A percentile compares a stretch with the other conserved stretches of the same genome.
These are phyloP conservation scores for Sebastolobus altivelis DNA, from an alignment of 2,797 vertebrate species.

Conservation along the genomic window DNA sequence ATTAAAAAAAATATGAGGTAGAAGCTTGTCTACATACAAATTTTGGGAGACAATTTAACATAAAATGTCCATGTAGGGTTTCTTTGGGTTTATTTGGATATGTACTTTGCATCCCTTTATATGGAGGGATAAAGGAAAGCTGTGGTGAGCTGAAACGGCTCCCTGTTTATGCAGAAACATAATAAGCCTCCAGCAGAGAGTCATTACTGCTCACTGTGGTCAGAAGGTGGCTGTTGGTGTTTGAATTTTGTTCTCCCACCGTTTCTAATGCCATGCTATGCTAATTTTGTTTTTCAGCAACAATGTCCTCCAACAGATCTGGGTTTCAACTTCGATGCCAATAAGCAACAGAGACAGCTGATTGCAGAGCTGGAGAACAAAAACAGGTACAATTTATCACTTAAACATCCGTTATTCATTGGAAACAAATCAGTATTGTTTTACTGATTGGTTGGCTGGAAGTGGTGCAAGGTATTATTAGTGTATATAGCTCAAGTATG, in stretches of 20 bases:
- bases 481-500: not conserved
- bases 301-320: constrained; percentile 92
- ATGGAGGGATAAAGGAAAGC: constrained; percentile 15
- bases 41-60: not conserved
- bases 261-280: constrained; percentile 20
- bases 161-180: constrained; percentile 34
- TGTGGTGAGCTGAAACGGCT: constrained; percentile 20
- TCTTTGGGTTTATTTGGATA: constrained; percentile 15
- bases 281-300: constrained; percentile 83
- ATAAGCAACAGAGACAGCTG: constrained; percentile 96
- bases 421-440: not conserved
- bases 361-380: constrained; percentile 98
- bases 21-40: not conserved
- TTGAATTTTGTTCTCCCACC: constrained; percentile 14
- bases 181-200: constrained; percentile 41
- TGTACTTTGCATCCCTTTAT: not conserved
- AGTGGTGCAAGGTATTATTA: not conserved
- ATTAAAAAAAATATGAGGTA: not conserved
- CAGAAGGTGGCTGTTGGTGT: constrained; percentile 26
- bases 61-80: not conserved
- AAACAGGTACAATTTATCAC: constrained; percentile 87
- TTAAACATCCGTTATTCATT: not conserved
- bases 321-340: constrained; percentile 95
- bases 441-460: not conserved
- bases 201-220: constrained; percentile 42